These are phyloP conservation scores for Metallyticus violacea DNA, from an alignment of 2,888 invertebrate species.

Conservation along the genomic window DNA sequence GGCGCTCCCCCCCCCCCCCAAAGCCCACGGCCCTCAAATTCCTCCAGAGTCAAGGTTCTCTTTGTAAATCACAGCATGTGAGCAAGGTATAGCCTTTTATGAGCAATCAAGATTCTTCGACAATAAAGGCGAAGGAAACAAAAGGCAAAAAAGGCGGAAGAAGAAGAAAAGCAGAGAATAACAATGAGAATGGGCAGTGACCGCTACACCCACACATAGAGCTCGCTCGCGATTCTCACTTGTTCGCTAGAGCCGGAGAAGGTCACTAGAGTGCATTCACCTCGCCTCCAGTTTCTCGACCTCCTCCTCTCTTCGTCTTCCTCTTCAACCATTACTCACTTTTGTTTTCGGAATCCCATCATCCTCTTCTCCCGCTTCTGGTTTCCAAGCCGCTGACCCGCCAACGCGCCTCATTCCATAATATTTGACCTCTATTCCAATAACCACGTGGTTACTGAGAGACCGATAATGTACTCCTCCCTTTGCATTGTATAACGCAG, in stretches of 20 bases:
- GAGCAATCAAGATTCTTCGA: neutral
- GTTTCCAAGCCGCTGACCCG: neutral
- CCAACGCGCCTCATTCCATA: neutral
- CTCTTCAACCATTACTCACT: slow-evolving; percentile 6
- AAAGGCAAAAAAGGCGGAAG: neutral
- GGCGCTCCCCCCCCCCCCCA: too few relatives aligned
- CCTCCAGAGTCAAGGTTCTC: neutral
- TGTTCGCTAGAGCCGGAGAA: neutral
- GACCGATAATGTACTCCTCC: too few relatives aligned
- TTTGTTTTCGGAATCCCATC: slow-evolving; percentile 26
- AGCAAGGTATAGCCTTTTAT: neutral
- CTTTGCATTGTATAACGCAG: neutral
- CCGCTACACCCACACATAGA: neutral
- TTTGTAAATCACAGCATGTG: neutral
- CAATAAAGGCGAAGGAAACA: neutral
- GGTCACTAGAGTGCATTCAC: slow-evolving; percentile 27
- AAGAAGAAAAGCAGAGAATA: neutral
- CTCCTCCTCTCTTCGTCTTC: neutral
- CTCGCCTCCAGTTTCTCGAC: slow-evolving; percentile 23
- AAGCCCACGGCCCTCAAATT: neutral
- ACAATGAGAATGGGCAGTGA: neutral
- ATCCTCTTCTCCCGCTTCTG: neutral
- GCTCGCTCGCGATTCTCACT: neutral
- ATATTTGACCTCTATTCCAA: neutral
- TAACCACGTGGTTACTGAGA: neutral